Conservation (phyloP, 2,797 vertebrate genomes). For the Buceros bicornis region DNA sequence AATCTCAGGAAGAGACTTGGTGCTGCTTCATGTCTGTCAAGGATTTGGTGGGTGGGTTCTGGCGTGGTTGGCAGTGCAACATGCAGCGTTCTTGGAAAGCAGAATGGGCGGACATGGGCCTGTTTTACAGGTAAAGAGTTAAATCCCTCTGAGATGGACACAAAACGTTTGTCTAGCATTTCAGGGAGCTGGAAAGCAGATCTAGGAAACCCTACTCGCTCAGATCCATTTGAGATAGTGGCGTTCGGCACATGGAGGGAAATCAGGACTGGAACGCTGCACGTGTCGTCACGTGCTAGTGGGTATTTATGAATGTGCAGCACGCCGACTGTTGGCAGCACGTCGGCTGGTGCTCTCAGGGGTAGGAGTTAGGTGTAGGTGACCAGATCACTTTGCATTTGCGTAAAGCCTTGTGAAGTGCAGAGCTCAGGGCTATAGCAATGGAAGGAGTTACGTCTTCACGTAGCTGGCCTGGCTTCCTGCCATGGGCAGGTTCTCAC, state of each 20-base stretch:
- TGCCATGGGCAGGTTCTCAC: background rate
- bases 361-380: background rate
- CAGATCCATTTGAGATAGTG: background rate
- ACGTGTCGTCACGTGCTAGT: background rate
- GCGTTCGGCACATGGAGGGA: background rate
- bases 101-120: rapidly evolving
- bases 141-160: background rate
- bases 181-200: background rate
- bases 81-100: background rate
- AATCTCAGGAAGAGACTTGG: background rate
- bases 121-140: background rate
- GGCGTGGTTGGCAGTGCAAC: background rate
- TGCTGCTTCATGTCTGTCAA: rapidly evolving
- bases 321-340: background rate
- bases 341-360: rapidly evolving
- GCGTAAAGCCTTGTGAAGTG: background rate
- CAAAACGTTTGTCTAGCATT: background rate
- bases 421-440: background rate
- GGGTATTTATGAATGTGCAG: background rate
- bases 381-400: background rate
- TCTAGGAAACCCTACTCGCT: background rate
- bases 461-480: background rate
- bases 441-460: rapidly evolving
- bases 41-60: background rate
- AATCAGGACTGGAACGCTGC: background rate